Base-by-base conservation (phyloP, 2,888 invertebrate species). In the Apomyelois bistriatella region DNA sequence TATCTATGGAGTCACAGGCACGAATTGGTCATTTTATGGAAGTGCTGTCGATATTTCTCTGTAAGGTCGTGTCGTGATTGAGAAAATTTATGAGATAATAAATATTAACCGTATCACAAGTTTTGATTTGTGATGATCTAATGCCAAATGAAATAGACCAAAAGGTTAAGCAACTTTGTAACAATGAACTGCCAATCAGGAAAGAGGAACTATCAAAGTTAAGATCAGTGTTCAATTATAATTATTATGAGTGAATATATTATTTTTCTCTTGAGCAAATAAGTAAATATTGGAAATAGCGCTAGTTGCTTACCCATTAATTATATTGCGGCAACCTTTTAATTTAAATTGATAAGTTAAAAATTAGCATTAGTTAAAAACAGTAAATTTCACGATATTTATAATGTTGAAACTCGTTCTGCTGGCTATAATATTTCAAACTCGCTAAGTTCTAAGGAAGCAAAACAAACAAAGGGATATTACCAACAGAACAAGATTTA, bases 401-500 rank as follows among this genome's bases (percentile, higher is more conserved):
- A 22, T 5, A 22, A 22, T 5, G 22, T 22, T 22, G 5, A 22
- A 22, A 22, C 22, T 3, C 2, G 22, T 32, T 32, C 32, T 32
- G 1, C 1, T 1, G 7, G 32, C 32, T 12, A 30, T 41, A 52
- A 43, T 32, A 35, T 42, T 42, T 16, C 7, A 16, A 43, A 43
- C 35, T n/a, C n/a, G 42, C 52, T 54, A 55, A 58, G 30, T 32
- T 58, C 53, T 52, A 56, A 57, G 58, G 56, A 61, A 57, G 56
- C 54, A 57, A 51, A 51, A 57, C 56, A 59, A 59, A 59, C 57
- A 59, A 49, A 53, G 58, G 54, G 48, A 58, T 61, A 61, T 64
- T 64, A 58, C 61, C 64, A 62, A 59, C 68, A 65, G 65, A 65
- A 64, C 65, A 57, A 66, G 68, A 75, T 74, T 76, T 78, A 80